phyloP scores from a whole-genome alignment of 1,140 invertebrate species.

The Orius insidiosus region DNA sequence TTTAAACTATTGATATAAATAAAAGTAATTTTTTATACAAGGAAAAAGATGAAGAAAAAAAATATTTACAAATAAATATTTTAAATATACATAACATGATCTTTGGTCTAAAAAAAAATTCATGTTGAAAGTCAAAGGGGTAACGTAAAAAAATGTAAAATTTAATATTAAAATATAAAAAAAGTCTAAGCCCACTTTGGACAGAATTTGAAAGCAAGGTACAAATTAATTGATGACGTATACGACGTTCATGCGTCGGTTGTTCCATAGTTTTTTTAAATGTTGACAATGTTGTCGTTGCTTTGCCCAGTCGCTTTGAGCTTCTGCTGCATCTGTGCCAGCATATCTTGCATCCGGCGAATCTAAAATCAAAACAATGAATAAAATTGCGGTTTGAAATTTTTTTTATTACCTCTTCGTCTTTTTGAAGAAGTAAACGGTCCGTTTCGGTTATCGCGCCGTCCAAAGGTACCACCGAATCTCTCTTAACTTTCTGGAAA shows the following conservation, averaged over 20 bases:
- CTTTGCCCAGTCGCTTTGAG: constrained; percentile 57
- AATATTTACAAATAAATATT: background rate
- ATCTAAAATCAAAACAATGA: constrained; percentile 51
- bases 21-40: no score
- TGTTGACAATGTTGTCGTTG: constrained; percentile 20
- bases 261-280: constrained; percentile 14
- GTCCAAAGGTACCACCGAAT: constrained; percentile 50
- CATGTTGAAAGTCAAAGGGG: background rate
- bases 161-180: background rate
- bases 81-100: background rate
- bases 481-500: constrained; percentile 69
- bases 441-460: constrained; percentile 70
- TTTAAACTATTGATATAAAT: no score
- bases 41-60: no score
- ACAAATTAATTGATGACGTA: background rate
- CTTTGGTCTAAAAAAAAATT: background rate
- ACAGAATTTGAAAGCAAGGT: background rate
- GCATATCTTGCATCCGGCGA: constrained; percentile 87
- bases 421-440: constrained; percentile 70
- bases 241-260: background rate
- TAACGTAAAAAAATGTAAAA: no score
- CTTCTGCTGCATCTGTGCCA: constrained; percentile 92
- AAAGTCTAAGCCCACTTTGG: background rate
- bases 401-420: constrained; percentile 69
- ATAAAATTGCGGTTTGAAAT: background rate